Evolutionary conservation across 2,113 vertebrate species (phyloP), one percentile per base, ranked within the genome.

Genomic region (Guaruba guarouba): DNA sequence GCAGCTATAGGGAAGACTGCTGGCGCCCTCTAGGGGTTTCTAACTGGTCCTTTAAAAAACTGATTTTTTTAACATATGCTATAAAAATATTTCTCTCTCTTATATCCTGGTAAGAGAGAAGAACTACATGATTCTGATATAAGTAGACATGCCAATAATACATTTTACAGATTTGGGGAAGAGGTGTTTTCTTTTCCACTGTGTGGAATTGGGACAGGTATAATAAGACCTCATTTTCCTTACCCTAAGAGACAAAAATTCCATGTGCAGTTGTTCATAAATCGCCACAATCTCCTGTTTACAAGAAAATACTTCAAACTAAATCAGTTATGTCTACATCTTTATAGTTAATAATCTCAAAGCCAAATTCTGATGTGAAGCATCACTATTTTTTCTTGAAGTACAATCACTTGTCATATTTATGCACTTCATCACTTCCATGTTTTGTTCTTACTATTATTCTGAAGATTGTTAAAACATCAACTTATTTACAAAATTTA

Each of bases 1-100:
- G 25, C 31, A 63, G 17, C 6, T 48, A 9, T 82, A 91, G 17
- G 43, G 61, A 39, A 92, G 94, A 35, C 70, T 93, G 52, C 86
- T 82, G 92, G 95, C 97, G 86, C 97, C 97, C 96, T 96, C 97
- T 97, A 97, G 91, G 68, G 97, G 96, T 25, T 91, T 25, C 29
- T n/a, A 44, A 17, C 3, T 27, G 17, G 13, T 15, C 28, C 28
- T 24, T 46, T 18, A n/a, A 5, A 39, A n/a, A 33, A 23, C 0
- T 0, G 4, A 0, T 4, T 23, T n/a, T 75, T 82, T 82, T 33
- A 73, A 52, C 29, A 3, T 10, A 29, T 4, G 4, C 12, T 28
- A 13, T n/a, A 29, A 49, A 86, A 41, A 16, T 9, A 29, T 39
- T 31, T 44, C 11, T 48, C 17, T 31, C 13, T 75, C 8, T 46